Base-by-base conservation (phyloP, 2,797 vertebrate species). In the Oryzias sinensis region DNA sequence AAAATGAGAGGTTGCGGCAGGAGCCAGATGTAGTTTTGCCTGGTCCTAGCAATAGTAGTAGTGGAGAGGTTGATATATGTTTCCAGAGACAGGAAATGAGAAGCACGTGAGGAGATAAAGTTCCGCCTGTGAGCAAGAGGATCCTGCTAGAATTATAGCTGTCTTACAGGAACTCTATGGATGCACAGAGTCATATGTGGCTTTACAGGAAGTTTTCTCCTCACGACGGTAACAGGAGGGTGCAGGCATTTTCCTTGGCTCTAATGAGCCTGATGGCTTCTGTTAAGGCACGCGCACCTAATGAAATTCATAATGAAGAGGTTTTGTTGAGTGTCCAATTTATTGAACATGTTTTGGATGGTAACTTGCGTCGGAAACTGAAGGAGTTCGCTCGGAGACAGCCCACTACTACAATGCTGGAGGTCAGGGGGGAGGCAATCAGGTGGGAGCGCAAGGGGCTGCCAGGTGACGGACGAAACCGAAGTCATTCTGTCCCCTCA, bases 31-130 rank as follows among this genome's bases (percentile, higher is more conserved):
- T 42, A 4, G 40, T 6, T 14, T 14, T 14, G 11, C 40, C 40
- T 42, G 15, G 4, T 42, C 15, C 45, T 47, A 5, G 20, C 22
- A 4, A 5, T 20, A 18, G 11, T 17, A 20, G 18, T 14, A 14
- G 14, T 3, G 5, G 45, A 48, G 46, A 2, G 40, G 15, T 7
- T 24, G 2, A 25, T 24, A 2, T 48, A 22, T 48, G 20, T 48
- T 0, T 18, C 46, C 6, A 48, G 22, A 15, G 46, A 48, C 14
- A 16, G 40, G 51, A 41, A 27, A 1, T 22, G 52, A n/a, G 53
- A 55, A n/a, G 53, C 53, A 18, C 9, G 43, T 11, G 42, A 56
- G 11, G 25, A 56, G 9, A 45, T 56, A 5, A 20, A 56, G 4
- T 33, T 45, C 14, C 13, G 24, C 25, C 41, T n/a, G 16, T 16